Conservation (phyloP, 2,888 invertebrate genomes). For the Euzetes globulus region DNA sequence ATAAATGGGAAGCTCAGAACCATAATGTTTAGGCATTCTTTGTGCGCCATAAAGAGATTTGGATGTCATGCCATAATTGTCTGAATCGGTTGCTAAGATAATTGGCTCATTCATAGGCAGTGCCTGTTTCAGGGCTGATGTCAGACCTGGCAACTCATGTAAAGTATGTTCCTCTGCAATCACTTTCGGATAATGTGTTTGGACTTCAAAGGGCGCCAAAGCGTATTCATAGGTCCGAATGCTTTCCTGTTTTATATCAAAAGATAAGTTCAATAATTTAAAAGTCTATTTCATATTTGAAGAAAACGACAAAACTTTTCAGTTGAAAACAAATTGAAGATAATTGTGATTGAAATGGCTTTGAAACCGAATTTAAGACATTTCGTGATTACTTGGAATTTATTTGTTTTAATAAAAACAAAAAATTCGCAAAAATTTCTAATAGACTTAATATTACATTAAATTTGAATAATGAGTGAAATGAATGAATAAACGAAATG, state of each 20-base stretch:
- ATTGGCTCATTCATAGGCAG: background rate
- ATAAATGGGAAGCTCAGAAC: background rate
- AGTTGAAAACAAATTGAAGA: too few relatives aligned
- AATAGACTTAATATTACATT: too few relatives aligned
- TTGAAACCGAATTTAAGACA: too few relatives aligned
- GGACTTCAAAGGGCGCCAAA: constrained; percentile 17
- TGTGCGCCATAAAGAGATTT: constrained; percentile 11
- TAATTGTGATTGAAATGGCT: too few relatives aligned
- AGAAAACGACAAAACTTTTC: background rate
- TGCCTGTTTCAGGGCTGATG: background rate
- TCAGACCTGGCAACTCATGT: background rate
- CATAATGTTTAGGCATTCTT: background rate
- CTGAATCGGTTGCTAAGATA: background rate
- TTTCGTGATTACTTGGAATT: too few relatives aligned
- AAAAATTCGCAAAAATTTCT: too few relatives aligned
- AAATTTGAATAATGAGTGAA: too few relatives aligned
- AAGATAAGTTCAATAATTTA: background rate
- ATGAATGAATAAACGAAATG: too few relatives aligned
- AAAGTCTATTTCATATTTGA: background rate
- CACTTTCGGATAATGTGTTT: background rate
- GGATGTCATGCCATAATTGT: background rate
- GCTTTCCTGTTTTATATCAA: background rate
- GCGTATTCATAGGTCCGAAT: background rate
- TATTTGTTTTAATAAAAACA: too few relatives aligned
- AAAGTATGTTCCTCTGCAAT: constrained; percentile 20